Percentiles rank a stretch among this genome's conserved stretches.
Evolutionary conservation across 1,140 invertebrate genomes (phyloP).

Genomic region (Tetraneura akinire): DNA sequence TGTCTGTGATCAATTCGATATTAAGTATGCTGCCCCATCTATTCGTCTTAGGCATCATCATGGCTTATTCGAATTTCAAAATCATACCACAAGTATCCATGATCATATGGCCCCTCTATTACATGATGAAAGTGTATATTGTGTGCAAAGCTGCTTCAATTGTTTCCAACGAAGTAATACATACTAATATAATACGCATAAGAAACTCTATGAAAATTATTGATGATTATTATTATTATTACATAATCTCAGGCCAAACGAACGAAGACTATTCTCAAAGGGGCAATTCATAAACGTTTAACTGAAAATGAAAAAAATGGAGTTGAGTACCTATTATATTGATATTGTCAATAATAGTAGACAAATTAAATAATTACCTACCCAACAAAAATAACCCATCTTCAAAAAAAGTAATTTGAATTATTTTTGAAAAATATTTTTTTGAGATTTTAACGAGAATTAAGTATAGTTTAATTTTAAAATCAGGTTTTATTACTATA

Average conservation of each 20-base stretch:
- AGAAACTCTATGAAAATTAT: neutral
- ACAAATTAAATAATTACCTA: no score
- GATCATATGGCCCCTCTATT: conserved; percentile 47
- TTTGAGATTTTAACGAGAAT: no score
- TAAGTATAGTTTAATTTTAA: no score
- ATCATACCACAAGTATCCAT: conserved; percentile 46
- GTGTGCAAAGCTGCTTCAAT: conserved; percentile 37
- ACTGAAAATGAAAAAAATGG: neutral
- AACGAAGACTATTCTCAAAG: neutral
- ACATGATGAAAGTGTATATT: conserved; percentile 33
- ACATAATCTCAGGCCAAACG: neutral
- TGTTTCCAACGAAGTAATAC: conserved; percentile 36
- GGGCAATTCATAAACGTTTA: conserved; percentile 1
- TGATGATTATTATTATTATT: neutral
- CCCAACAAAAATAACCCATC: no score
- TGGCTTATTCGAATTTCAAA: conserved; percentile 49
- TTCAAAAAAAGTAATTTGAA: no score
- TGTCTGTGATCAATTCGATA: conserved; percentile 8
- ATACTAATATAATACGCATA: neutral
- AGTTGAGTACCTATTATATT: neutral
- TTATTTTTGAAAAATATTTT: no score
- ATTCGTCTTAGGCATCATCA: conserved; percentile 44
- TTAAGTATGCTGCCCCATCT: conserved; percentile 46
- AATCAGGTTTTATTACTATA: no score
- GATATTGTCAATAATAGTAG: neutral